Percentiles rank a stretch among this genome's conserved stretches.
Conservation (phyloP, 2,888 invertebrate genomes). For the Dicyrtomina minuta region DNA sequence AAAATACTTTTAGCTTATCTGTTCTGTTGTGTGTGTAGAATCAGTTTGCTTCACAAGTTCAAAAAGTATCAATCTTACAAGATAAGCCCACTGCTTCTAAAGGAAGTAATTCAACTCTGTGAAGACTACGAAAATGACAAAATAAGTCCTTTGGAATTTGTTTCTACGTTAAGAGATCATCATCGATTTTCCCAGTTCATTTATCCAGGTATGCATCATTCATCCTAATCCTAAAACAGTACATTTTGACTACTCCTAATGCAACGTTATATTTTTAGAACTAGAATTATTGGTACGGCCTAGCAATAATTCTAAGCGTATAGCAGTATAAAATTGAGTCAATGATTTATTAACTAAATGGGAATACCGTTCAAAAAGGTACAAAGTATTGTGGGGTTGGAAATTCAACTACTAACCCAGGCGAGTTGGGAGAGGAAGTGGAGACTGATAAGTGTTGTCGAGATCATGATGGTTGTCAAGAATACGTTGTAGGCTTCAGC, state of each 20-base stretch:
- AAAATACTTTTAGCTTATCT: no score
- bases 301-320: background rate
- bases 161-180: constrained; percentile 22
- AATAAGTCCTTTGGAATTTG: constrained; percentile 45
- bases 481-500: constrained; percentile 40
- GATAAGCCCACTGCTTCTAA: constrained; percentile 2
- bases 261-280: background rate
- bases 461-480: constrained; percentile 60
- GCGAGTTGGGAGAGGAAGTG: constrained; percentile 66
- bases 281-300: background rate
- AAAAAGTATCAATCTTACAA: background rate
- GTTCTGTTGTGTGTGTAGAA: background rate
- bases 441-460: constrained; percentile 72
- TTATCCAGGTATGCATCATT: constrained; percentile 51
- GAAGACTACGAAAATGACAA: constrained; percentile 39
- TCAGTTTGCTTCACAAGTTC: background rate
- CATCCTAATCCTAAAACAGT: no score
- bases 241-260: no score
- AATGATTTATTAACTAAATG: background rate
- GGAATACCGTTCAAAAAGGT: constrained; percentile 59
- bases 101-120: constrained; percentile 41
- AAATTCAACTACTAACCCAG: constrained; percentile 64
- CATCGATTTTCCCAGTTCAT: constrained; percentile 38
- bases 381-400: constrained; percentile 81
- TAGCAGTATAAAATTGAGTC: background rate